A percentile compares a stretch with the other conserved stretches of the same genome.
Conservation (phyloP, 53 echinoderm and acorn worm genomes). For the Temnopleurus reevesii region DNA sequence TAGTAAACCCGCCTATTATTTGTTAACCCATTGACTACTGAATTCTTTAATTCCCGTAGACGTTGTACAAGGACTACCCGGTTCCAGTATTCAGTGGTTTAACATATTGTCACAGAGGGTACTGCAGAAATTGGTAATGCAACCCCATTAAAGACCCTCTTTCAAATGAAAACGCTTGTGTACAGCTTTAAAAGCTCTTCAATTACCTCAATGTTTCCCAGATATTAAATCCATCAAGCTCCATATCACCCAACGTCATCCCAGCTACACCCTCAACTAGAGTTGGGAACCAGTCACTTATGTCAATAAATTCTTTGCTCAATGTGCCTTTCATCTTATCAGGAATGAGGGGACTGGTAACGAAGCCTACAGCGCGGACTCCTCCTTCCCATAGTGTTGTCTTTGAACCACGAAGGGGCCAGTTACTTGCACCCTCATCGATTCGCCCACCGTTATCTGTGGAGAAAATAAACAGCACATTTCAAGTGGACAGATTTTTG, state of each 20-base stretch:
- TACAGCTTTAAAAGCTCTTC: neutral
- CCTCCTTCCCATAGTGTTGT: constrained; percentile 90
- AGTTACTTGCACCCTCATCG: constrained; percentile 67
- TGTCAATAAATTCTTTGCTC: constrained; percentile 72
- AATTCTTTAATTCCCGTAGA: too few relatives aligned
- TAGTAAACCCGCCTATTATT: too few relatives aligned
- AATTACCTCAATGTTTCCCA: constrained; percentile 78
- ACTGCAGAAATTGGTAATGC: too few relatives aligned
- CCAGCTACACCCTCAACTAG: constrained; percentile 81
- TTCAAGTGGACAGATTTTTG: too few relatives aligned
- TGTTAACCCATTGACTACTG: too few relatives aligned
- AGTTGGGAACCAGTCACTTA: constrained; percentile 97
- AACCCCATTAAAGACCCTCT: too few relatives aligned
- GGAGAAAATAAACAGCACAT: neutral
- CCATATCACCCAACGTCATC: constrained; percentile 16
- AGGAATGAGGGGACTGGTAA: constrained; percentile 74
- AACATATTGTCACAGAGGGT: neutral
- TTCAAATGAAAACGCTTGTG: neutral
- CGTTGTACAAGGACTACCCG: too few relatives aligned
- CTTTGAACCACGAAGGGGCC: constrained; percentile 89
- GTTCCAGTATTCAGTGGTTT: neutral
- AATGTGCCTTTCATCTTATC: constrained; percentile 67
- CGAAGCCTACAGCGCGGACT: constrained; percentile 79
- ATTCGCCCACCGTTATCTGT: constrained; percentile 86
- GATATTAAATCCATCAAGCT: constrained; percentile 84